These are phyloP conservation scores for Grantiella picta DNA, from an alignment of 2,113 vertebrate species.

Conservation along the genomic window DNA sequence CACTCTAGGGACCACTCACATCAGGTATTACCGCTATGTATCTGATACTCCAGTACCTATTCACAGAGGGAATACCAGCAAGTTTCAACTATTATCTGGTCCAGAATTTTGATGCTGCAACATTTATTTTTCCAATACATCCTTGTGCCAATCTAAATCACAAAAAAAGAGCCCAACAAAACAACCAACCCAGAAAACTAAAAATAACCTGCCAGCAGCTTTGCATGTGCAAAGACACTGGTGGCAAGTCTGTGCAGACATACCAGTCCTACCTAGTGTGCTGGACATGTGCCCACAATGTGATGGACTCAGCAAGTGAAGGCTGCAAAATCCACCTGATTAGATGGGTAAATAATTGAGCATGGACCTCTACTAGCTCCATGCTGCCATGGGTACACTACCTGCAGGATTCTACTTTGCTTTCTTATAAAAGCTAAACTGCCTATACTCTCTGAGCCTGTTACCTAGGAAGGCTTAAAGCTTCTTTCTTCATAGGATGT, in stretches of 20 bases:
- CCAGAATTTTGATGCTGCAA: background rate
- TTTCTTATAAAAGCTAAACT: background rate
- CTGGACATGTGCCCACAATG: background rate
- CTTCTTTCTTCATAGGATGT: background rate
- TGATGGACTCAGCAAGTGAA: background rate
- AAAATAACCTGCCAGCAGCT: background rate
- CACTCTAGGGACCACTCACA: background rate
- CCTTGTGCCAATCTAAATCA: background rate
- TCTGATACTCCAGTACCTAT: background rate
- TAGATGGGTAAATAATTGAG: background rate
- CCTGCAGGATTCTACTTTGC: background rate
- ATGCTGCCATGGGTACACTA: background rate
- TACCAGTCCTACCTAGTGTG: background rate
- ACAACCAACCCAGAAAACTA: background rate
- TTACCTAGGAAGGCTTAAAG: background rate
- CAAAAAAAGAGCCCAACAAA: background rate
- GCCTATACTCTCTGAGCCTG: fast-evolving
- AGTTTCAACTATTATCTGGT: background rate
- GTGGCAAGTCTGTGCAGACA: background rate
- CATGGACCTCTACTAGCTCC: background rate
- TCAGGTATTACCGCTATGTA: background rate
- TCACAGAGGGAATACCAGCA: background rate
- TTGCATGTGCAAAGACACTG: background rate
- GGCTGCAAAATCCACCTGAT: background rate
- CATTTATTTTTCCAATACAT: background rate